Conservation (phyloP, 2,797 vertebrate species). For the Spatula clypeata region DNA sequence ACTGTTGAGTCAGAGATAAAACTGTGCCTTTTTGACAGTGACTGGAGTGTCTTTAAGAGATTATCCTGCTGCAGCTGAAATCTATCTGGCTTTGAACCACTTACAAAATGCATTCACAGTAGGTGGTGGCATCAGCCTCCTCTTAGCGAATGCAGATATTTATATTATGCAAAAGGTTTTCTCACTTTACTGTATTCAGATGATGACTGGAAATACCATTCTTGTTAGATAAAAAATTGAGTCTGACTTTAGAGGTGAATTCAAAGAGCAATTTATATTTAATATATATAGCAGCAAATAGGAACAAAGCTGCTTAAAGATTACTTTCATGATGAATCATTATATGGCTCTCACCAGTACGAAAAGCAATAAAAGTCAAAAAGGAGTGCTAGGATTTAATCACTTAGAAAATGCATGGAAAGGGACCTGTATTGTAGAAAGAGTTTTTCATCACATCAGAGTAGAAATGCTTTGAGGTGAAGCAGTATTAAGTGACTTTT, state of each 20-base stretch:
- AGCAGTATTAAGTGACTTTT: not conserved
- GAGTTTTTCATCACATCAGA: not conserved
- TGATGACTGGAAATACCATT: conserved; percentile 33
- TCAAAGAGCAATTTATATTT: conserved; percentile 60
- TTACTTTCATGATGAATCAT: conserved; percentile 71
- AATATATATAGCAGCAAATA: conserved; percentile 65
- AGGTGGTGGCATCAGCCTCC: conserved; percentile 48
- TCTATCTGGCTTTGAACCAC: conserved; percentile 4
- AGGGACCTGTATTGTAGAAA: not conserved
- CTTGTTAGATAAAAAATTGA: conserved; percentile 29
- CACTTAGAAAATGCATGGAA: conserved; percentile 1
- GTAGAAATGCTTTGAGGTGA: not conserved
- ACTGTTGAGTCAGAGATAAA: not conserved
- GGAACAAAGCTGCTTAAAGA: conserved; percentile 62
- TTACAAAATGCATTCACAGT: conserved; percentile 29
- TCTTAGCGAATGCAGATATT: conserved; percentile 49
- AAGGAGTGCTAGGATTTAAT: conserved; percentile 53
- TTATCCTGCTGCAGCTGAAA: not conserved
- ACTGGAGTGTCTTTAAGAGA: not conserved
- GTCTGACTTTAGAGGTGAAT: conserved; percentile 64
- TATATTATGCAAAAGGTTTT: conserved; percentile 51
- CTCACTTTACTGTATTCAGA: conserved; percentile 37
- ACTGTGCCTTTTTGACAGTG: not conserved
- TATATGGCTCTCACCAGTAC: conserved; percentile 47
- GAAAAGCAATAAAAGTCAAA: conserved; percentile 64